Evolutionary conservation across 2,888 invertebrate genomes (phyloP), one percentile per base, ranked within the genome.

Genomic region (Yponomeuta plumbellus): DNA sequence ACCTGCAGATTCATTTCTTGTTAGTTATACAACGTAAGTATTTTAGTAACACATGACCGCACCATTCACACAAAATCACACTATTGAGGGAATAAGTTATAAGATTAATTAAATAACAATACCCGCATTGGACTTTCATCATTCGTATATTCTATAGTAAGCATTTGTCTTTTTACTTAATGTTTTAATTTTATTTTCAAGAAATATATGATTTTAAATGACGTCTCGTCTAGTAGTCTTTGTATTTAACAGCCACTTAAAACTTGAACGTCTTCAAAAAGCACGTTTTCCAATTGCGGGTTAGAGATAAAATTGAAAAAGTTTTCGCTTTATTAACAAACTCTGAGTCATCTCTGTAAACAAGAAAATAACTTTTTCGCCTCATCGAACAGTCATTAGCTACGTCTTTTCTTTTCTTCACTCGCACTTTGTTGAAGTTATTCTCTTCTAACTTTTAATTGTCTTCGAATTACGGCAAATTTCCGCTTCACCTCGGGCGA

Each of bases 281-380:
- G 5, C 34, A 3, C 34, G 8, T 10, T 34, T n/a, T 22, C 6
- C 58, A 59, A 59, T 59, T 59, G 22, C 23, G 59, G 11, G 22
- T 59, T 59, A 13, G 21, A 11, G 10, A 5, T 23, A 1, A 22
- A 23, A 59, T 59, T 59, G 59, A 13, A 23, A 59, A 59, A 59
- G 59, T 59, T 59, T 59, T 13, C 59, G 11, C 22, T 59, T 58
- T 59, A 22, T 59, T 22, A 59, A 21, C 59, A 59, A 59, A 59
- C 21, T 59, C 23, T 11, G 23, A 59, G 23, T 59, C 59, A 23
- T 59, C 59, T 59, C 11, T 59, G 59, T 59, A 22, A 59, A 59
- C 59, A 59, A 59, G 59, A 59, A 59, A 22, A 13, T 8, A 59
- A 59, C 59, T 59, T 59, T 59, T 11, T 52, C 44, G 17, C 44